Evolutionary conservation across 1,140 invertebrate species (phyloP), one percentile per base, ranked within the genome.

Genomic region (Colletes latitarsis): DNA sequence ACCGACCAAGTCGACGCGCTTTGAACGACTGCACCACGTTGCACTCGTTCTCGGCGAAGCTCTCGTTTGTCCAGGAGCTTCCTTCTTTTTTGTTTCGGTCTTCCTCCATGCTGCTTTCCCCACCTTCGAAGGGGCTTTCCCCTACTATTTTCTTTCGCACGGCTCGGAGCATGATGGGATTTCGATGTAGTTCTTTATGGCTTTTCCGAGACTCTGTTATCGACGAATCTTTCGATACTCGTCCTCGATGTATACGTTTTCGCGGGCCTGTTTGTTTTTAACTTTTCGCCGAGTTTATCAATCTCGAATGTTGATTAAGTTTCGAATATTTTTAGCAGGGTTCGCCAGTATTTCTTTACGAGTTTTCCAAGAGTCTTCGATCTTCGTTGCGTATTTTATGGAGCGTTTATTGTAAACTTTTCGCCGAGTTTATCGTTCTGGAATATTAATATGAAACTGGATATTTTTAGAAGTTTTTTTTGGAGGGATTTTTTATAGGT

Each of bases 11-110:
- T 41, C 81, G 74, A 81, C 83, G 77, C 52, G 72, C 81, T 81
- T 71, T 66, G 66, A 76, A 30, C 77, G 85, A 88, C 87, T 88
- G 84, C 84, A 81, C 76, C 77, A 64, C 73, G 67, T 67, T 63
- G 60, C 66, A 14, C 58, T 43, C 60, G 72, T 60, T 67, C 82
- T 19, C 43, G 55, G 53, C 67, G 60, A 84, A 88, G 77, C 85
- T 87, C 80, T 46, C 62, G 21, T 71, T 71, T 73, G 58, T 76
- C 52, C 64, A 71, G 41, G 49, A 77, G 81, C 68, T 73, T 85
- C 77, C 55, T 76, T 69, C 46, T 60, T 62, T 57, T 39, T 17
- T 39, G 3, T 55, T 17, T 5, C 53, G 3, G 6, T 52, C 53
- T 4, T 17, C 53, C 4, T 4, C 17, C 3, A 15, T 63, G n/a